phyloP scores from a whole-genome alignment of 2,888 invertebrate genomes.

The Machimus atricapillus region DNA sequence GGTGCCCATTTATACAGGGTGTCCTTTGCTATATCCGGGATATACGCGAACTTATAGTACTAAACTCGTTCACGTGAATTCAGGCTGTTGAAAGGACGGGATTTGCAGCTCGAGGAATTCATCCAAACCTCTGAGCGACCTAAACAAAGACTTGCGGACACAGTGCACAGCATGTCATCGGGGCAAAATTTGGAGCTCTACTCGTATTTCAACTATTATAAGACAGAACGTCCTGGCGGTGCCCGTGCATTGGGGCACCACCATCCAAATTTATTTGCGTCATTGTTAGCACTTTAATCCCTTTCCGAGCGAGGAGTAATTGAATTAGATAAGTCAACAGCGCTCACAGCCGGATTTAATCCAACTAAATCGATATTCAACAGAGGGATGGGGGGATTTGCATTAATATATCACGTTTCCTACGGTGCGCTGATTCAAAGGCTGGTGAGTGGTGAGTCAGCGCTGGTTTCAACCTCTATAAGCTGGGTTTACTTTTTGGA shows the following conservation, averaged over 20 bases:
- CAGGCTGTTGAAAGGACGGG: neutral
- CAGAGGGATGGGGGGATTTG: neutral
- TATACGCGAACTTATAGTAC: neutral
- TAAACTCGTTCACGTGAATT: neutral
- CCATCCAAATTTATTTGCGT: neutral
- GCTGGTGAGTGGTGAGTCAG: neutral
- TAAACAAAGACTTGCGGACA: neutral
- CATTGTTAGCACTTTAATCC: conserved; percentile 8
- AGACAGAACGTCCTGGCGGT: neutral
- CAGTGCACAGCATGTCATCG: neutral
- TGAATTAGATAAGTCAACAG: conserved; percentile 24
- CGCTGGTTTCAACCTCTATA: neutral
- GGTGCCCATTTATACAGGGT: neutral
- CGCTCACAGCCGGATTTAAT: neutral
- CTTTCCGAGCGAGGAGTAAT: conserved; percentile 9
- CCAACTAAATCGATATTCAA: neutral
- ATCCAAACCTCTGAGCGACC: neutral
- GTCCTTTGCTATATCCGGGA: neutral
- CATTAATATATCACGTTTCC: conserved; percentile 11
- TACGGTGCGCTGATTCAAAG: neutral
- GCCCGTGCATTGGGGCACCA: neutral
- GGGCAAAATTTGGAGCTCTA: neutral
- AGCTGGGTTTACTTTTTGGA: neutral
- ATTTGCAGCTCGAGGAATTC: neutral
- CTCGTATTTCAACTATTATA: neutral